Percentiles rank a stretch among this genome's conserved stretches.
phyloP scores from a whole-genome alignment of 1,140 invertebrate genomes.

The Metaphire vulgaris region DNA sequence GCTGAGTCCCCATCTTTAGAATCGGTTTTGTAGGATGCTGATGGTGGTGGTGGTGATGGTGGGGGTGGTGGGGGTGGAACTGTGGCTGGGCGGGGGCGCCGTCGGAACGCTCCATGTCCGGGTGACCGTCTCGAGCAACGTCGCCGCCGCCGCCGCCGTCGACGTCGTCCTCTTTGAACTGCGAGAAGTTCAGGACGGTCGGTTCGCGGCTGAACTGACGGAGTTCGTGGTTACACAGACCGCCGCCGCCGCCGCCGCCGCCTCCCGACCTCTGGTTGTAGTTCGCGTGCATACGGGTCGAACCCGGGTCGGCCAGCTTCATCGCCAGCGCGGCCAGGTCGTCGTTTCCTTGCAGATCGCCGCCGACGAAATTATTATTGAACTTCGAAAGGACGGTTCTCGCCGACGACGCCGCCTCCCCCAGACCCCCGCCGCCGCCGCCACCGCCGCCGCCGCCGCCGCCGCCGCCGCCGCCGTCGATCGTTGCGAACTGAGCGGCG shows the following conservation, averaged over 20 bases:
- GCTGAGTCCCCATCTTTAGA: background rate
- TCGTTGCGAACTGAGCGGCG: too few relatives aligned
- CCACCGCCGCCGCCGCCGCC: too few relatives aligned
- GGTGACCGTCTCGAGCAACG: background rate
- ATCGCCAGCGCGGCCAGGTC: too few relatives aligned
- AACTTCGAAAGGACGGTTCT: too few relatives aligned
- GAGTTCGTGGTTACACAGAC: slow-evolving; percentile 5
- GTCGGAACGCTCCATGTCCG: background rate
- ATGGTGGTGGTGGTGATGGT: background rate
- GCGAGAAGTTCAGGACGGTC: slow-evolving; percentile 10
- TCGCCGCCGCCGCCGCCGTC: background rate
- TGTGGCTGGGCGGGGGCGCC: background rate
- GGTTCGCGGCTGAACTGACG: slow-evolving; percentile 28
- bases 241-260: background rate
- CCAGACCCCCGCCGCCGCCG: too few relatives aligned
- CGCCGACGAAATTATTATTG: too few relatives aligned
- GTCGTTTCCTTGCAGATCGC: too few relatives aligned
- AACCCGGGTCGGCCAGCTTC: too few relatives aligned
- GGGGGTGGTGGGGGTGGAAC: background rate
- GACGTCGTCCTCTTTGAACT: background rate
- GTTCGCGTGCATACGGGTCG: too few relatives aligned
- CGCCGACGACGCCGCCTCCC: too few relatives aligned
- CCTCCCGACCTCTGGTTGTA: too few relatives aligned
- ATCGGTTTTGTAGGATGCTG: background rate
- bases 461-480: too few relatives aligned